A percentile compares a stretch with the other conserved stretches of the same genome.
Evolutionary conservation across 2,797 vertebrate species (phyloP).

Genomic region (Triplophysa yarkandensis): DNA sequence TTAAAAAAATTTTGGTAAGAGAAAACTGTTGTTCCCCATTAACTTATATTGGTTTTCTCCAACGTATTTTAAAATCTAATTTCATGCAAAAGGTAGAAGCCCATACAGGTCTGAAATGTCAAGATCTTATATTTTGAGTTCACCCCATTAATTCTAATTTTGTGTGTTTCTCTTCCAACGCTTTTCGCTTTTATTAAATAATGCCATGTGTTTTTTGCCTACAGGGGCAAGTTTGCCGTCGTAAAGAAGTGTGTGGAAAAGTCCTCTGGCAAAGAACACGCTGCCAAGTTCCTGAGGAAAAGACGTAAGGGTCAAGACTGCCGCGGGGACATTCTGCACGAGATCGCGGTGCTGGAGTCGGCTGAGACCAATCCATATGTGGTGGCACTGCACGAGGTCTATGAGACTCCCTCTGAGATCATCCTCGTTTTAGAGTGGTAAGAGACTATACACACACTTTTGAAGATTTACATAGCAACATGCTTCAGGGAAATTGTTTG

Average conservation of each 20-base stretch:
- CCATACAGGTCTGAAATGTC: no score
- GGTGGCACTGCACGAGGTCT: constrained; percentile 82
- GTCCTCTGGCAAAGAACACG: constrained; percentile 77
- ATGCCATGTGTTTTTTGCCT: constrained; percentile 33
- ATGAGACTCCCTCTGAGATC: constrained; percentile 80
- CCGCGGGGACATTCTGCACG: constrained; percentile 81
- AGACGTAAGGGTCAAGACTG: constrained; percentile 82
- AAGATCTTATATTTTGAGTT: no score
- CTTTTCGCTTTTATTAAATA: constrained; percentile 27
- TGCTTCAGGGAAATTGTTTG: not conserved
- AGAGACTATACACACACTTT: constrained; percentile 51
- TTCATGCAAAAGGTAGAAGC: no score
- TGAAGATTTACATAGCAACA: not conserved
- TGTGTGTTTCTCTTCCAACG: constrained; percentile 35
- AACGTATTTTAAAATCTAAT: no score
- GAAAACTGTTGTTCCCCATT: no score
- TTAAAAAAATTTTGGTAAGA: no score
- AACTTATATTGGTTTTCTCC: no score
- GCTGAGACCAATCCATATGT: constrained; percentile 80
- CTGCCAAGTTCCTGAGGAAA: constrained; percentile 84
- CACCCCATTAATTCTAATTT: not conserved
- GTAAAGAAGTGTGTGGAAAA: constrained; percentile 85
- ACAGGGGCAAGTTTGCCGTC: constrained; percentile 86
- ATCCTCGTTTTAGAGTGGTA: constrained; percentile 84
- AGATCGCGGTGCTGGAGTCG: constrained; percentile 82